Conservation (phyloP, 1,140 invertebrate species). For the Antheraea mylitta region DNA sequence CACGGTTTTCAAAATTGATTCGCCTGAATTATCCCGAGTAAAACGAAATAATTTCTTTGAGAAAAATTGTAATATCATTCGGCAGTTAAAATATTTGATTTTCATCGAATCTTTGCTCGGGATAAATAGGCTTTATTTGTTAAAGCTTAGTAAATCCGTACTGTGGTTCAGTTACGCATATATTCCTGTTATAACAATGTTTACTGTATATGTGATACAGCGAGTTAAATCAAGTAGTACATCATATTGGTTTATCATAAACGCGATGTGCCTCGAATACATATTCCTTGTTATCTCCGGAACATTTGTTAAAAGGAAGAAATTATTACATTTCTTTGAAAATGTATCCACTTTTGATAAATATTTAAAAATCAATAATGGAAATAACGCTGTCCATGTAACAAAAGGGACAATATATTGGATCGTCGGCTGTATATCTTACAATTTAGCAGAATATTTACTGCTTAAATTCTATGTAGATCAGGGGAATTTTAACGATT, state of each 20-base stretch:
- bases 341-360: conserved; percentile 36
- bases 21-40: conserved; percentile 10
- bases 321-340: conserved; percentile 30
- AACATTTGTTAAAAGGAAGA: conserved; percentile 28
- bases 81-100: conserved; percentile 23
- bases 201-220: neutral
- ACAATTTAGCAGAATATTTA: conserved; percentile 24
- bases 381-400: conserved; percentile 18
- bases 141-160: conserved; percentile 11
- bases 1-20: conserved; percentile 16
- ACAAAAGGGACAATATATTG: conserved; percentile 10
- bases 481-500: neutral
- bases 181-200: neutral
- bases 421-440: conserved; percentile 19
- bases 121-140: conserved; percentile 23
- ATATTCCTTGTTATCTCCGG: conserved; percentile 27
- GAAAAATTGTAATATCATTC: neutral
- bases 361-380: conserved; percentile 34
- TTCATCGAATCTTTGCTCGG: conserved; percentile 16
- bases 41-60: conserved; percentile 18
- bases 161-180: conserved; percentile 11
- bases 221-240: neutral
- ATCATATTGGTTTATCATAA: conserved; percentile 7
- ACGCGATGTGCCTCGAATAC: conserved; percentile 30
- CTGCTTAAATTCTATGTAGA: conserved; percentile 9